Percentiles rank a stretch among this genome's conserved stretches.
These are phyloP conservation scores for Coryphaenoides rupestris DNA, from an alignment of 2,113 vertebrate species.

Conservation along the genomic window DNA sequence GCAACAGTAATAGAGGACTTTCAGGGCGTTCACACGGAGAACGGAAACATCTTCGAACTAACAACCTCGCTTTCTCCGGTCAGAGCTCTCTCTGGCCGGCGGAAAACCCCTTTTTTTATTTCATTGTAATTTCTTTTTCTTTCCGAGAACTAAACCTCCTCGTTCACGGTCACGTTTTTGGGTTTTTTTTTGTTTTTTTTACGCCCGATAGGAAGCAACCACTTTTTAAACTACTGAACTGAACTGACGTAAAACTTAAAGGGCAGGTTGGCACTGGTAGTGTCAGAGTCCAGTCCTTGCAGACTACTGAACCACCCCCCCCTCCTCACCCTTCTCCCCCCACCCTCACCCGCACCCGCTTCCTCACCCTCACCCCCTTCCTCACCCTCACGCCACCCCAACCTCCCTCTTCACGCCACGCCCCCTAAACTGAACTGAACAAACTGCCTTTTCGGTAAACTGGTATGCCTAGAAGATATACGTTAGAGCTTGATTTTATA, in stretches of 20 bases:
- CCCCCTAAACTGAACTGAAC: constrained; percentile 35
- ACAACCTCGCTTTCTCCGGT: constrained; percentile 28
- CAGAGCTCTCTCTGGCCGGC: no score
- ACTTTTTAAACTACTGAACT: constrained; percentile 66
- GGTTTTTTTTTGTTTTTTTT: no score
- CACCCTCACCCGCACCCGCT: no score
- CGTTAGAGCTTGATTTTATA: constrained; percentile 54
- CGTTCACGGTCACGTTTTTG: no score
- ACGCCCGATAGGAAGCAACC: constrained; percentile 30
- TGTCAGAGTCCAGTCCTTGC: constrained; percentile 25
- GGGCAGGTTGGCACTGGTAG: constrained; percentile 35
- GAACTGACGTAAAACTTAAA: constrained; percentile 42
- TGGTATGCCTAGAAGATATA: constrained; percentile 51
- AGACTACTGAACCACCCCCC: constrained; percentile 67
- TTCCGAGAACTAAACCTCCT: constrained; percentile 46
- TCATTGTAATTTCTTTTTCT: no score
- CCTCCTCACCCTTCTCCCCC: constrained; percentile 2
- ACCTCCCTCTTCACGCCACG: background rate
- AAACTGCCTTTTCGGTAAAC: constrained; percentile 30
- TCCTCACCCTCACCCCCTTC: no score
- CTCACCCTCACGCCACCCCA: constrained; percentile 10
- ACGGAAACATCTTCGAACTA: constrained; percentile 47
- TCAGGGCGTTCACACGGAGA: constrained; percentile 46
- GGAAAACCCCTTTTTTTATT: constrained; percentile 36
- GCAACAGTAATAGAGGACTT: constrained; percentile 34